Evolutionary conservation across 2,888 invertebrate species (phyloP).

Genomic region (Acleris literana): DNA sequence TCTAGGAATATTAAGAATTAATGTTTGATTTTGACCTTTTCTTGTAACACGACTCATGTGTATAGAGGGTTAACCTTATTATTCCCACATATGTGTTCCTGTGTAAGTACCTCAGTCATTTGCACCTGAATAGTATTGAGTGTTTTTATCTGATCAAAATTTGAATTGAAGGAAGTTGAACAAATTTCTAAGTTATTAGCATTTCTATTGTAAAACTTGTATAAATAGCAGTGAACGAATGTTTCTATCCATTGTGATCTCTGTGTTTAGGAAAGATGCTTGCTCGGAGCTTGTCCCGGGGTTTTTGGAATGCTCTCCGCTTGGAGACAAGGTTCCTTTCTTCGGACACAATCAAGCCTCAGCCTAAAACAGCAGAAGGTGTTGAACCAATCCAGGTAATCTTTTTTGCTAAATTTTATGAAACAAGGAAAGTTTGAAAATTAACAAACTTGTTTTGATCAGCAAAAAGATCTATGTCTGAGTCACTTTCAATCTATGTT

Average conservation of each 20-base stretch:
- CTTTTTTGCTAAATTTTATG: too few relatives aligned
- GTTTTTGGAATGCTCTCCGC: constrained; percentile 63
- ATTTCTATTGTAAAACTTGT: constrained; percentile 18
- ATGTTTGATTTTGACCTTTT: too few relatives aligned
- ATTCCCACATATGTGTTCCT: too few relatives aligned
- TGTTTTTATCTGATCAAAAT: neutral
- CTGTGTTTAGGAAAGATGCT: constrained; percentile 62
- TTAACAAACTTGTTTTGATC: too few relatives aligned
- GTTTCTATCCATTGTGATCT: neutral
- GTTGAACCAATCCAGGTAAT: constrained; percentile 68
- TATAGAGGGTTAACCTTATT: too few relatives aligned
- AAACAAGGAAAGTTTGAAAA: too few relatives aligned
- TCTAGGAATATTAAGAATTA: too few relatives aligned
- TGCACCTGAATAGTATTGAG: too few relatives aligned
- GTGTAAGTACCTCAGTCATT: too few relatives aligned
- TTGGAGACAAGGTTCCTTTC: constrained; percentile 65
- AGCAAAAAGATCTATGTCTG: too few relatives aligned
- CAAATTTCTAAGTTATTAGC: constrained; percentile 3
- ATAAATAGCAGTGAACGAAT: neutral
- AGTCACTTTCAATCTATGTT: too few relatives aligned
- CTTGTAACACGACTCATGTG: too few relatives aligned
- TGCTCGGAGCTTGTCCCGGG: constrained; percentile 62
- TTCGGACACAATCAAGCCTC: constrained; percentile 65
- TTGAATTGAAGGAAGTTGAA: neutral
- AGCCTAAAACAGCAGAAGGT: constrained; percentile 56